Evolutionary conservation across 2,113 vertebrate genomes (phyloP), one percentile per base, ranked within the genome.

Genomic region (Passer montanus): DNA sequence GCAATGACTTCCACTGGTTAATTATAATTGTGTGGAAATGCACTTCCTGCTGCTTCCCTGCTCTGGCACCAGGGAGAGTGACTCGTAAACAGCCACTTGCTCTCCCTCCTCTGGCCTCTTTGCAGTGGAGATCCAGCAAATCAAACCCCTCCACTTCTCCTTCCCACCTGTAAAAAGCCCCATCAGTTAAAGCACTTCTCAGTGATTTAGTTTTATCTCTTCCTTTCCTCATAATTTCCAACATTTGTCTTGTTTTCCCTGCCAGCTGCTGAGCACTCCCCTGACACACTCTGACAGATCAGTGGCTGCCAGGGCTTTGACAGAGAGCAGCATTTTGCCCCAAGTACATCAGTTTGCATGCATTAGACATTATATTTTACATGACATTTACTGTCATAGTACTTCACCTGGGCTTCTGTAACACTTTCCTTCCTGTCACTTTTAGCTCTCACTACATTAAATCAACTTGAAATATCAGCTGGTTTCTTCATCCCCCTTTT

Each of bases 1-100:
- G 93, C 95, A 93, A 94, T 89, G 91, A 94, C 94, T 95, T 95
- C 88, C 73, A 81, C n/a, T 26, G 79, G 81, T 87, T 87, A 92
- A 97, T 95, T 90, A 80, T 44, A 95, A 69, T 15, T 55, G 86
- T 0, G 4, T 84, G 86, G 89, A 92, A 90, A 93, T 4, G 53
- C 41, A 33, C 73, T 90, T 97, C 93, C 94, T 84, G 90, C 75
- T 74, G 79, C 83, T 55, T 7, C 59, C 43, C 64, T 62, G 47
- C 66, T 74, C 88, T 37, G 3, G 0, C 56, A 21, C 9, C 50
- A 5, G 43, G 69, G 78, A 77, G 58, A 94, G 82, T 39, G 44
- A 72, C 56, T 0, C 3, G 35, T 18, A 18, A 78, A 39, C 79
- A 86, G 75, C 41, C 11, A 5, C 37, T 60, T 0, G 1, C 88